phyloP scores from a whole-genome alignment of 2,888 invertebrate genomes.

The Sturmia bella region DNA sequence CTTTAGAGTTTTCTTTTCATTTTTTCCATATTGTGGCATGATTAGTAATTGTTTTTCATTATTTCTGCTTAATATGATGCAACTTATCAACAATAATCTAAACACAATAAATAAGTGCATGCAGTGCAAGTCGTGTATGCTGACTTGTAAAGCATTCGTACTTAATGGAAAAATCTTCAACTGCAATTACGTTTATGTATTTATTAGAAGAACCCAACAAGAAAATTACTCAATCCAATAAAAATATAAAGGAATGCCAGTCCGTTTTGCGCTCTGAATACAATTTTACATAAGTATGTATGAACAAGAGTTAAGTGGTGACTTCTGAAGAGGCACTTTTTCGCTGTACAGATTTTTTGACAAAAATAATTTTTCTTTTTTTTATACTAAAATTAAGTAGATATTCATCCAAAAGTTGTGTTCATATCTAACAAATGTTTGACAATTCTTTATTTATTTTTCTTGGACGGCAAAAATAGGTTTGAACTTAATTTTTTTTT shows the following conservation, averaged over 20 bases:
- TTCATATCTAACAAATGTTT: too few species aligned
- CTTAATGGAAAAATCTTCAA: conserved; percentile 31
- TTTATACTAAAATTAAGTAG: too few species aligned
- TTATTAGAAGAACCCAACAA: conserved; percentile 60
- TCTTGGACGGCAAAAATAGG: too few species aligned
- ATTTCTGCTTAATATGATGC: conserved; percentile 55
- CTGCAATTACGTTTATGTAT: conserved; percentile 52
- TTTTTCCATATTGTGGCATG: conserved; percentile 53
- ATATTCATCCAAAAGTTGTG: too few species aligned
- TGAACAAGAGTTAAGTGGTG: too few species aligned
- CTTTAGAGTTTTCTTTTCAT: conserved; percentile 38
- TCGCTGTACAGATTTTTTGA: too few species aligned
- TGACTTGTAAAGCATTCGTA: conserved; percentile 27
- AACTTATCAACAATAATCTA: conserved; percentile 68
- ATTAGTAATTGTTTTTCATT: conserved; percentile 58
- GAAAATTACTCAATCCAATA: conserved; percentile 62
- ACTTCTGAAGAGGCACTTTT: too few species aligned
- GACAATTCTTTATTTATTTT: too few species aligned
- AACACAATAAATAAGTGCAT: conserved; percentile 46
- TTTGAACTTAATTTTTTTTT: too few species aligned
- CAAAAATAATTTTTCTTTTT: too few species aligned
- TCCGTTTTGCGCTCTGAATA: conserved; percentile 17
- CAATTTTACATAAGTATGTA: background rate
- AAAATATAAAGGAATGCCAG: conserved; percentile 38
- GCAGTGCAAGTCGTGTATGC: conserved; percentile 25